phyloP scores from a whole-genome alignment of 2,888 invertebrate genomes.

The Eilema depressum region DNA sequence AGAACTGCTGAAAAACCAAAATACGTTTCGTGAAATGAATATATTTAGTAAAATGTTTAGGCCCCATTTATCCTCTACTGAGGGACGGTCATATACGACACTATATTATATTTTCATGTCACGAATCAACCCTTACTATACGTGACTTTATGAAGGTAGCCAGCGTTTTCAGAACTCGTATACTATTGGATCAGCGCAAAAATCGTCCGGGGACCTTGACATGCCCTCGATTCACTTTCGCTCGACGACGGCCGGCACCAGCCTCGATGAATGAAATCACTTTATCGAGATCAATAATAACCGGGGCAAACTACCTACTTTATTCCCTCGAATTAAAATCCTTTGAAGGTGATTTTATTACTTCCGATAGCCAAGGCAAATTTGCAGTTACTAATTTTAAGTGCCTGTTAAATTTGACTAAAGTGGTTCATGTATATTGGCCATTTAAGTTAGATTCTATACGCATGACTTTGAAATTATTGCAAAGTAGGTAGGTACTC shows the following conservation, averaged over 20 bases:
- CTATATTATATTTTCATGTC: conserved; percentile 56
- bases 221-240: conserved; percentile 70
- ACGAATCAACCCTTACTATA: conserved; percentile 59
- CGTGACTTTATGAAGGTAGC: conserved; percentile 59
- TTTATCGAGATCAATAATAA: conserved; percentile 47
- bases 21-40: conserved; percentile 29
- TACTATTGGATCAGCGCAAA: conserved; percentile 61
- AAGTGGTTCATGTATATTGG: conserved; percentile 36
- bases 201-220: conserved; percentile 54
- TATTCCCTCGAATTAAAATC: conserved; percentile 30
- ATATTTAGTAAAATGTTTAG: conserved; percentile 43
- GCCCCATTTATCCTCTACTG: conserved; percentile 32
- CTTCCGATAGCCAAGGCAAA: conserved; percentile 24
- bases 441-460: conserved; percentile 15
- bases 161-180: conserved; percentile 44
- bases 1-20: conserved; percentile 23
- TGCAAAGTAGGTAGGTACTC: not conserved
- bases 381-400: conserved; percentile 30
- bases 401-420: conserved; percentile 30
- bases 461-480: conserved; percentile 19
- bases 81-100: conserved; percentile 29
- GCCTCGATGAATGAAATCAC: conserved; percentile 51
- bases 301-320: conserved; percentile 25
- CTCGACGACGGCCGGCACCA: conserved; percentile 41
- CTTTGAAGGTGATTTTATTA: conserved; percentile 32